phyloP scores from a whole-genome alignment of 2,113 vertebrate genomes.

The Silurus glanis region DNA sequence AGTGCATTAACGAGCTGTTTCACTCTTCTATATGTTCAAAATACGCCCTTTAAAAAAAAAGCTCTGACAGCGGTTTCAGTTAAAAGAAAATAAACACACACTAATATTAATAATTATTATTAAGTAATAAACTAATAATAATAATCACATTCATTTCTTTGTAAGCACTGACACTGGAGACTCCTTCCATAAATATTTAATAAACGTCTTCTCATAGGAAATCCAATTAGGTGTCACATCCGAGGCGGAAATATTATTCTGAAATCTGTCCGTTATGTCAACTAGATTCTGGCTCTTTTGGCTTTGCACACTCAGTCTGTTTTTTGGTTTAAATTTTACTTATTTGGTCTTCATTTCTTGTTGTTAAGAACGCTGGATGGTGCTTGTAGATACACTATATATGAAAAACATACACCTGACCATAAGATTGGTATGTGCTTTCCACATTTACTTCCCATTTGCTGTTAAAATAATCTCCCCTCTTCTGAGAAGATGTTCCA shows the following conservation, averaged over 20 bases:
- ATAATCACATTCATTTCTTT: too few species aligned
- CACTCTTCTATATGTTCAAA: conserved; percentile 61
- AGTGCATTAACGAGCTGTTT: conserved; percentile 68
- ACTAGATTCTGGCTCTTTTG: background rate
- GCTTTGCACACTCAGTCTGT: background rate
- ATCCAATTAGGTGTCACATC: background rate
- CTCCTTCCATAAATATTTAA: background rate
- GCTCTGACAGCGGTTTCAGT: background rate
- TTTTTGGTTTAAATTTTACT: background rate
- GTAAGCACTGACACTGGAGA: background rate
- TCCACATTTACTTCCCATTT: too few species aligned
- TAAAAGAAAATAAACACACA: background rate
- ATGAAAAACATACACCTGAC: too few species aligned
- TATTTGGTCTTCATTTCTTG: background rate
- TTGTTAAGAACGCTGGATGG: background rate
- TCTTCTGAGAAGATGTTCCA: too few species aligned
- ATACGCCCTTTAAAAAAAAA: conserved; percentile 7
- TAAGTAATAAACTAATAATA: too few species aligned
- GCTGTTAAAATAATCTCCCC: too few species aligned
- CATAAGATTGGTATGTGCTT: too few species aligned
- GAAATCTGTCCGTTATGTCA: background rate
- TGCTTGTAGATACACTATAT: background rate
- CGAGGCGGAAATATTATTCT: too few species aligned
- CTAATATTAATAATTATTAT: too few species aligned
- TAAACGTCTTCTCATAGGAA: background rate